Percentiles rank a stretch among this genome's conserved stretches.
These are phyloP conservation scores for Phenacoccus solenopsis DNA, from an alignment of 1,140 invertebrate species.

Conservation along the genomic window DNA sequence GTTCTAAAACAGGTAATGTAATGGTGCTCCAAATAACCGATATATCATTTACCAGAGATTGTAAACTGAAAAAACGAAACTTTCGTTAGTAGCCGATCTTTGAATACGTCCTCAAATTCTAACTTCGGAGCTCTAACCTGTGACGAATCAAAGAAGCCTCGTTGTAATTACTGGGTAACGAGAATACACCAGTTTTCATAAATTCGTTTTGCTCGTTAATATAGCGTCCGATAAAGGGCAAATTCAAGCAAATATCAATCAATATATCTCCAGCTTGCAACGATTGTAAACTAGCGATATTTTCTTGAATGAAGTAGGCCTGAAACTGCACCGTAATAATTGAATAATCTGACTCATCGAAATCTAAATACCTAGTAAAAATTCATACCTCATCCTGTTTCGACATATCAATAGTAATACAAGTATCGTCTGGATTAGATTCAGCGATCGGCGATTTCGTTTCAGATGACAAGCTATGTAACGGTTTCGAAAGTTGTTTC, in stretches of 20 bases:
- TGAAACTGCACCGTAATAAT: slow-evolving; percentile 23
- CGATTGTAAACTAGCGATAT: slow-evolving; percentile 45
- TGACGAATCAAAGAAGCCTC: not conserved
- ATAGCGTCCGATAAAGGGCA: slow-evolving; percentile 62
- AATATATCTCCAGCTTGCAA: slow-evolving; percentile 64
- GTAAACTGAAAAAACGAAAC: slow-evolving; percentile 41
- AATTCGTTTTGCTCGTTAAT: slow-evolving; percentile 38
- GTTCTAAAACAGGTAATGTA: slow-evolving; percentile 73
- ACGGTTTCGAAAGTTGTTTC: slow-evolving; percentile 1
- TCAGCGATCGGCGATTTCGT: not conserved
- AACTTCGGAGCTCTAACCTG: not conserved
- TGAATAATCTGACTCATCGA: not conserved
- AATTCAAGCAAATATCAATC: slow-evolving; percentile 60
- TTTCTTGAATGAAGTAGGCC: slow-evolving; percentile 38
- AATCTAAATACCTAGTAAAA: not conserved
- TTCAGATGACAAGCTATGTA: not conserved
- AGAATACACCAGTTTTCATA: not conserved
- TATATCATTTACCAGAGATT: slow-evolving; percentile 66
- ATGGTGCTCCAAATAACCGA: slow-evolving; percentile 68
- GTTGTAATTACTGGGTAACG: not conserved
- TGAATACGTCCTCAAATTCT: not conserved
- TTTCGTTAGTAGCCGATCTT: too few relatives aligned
- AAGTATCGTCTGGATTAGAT: not conserved
- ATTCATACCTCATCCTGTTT: not conserved
- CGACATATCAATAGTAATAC: slow-evolving; percentile 1